These are phyloP conservation scores for Ceriagrion tenellum DNA, from an alignment of 2,888 invertebrate genomes.

Conservation along the genomic window DNA sequence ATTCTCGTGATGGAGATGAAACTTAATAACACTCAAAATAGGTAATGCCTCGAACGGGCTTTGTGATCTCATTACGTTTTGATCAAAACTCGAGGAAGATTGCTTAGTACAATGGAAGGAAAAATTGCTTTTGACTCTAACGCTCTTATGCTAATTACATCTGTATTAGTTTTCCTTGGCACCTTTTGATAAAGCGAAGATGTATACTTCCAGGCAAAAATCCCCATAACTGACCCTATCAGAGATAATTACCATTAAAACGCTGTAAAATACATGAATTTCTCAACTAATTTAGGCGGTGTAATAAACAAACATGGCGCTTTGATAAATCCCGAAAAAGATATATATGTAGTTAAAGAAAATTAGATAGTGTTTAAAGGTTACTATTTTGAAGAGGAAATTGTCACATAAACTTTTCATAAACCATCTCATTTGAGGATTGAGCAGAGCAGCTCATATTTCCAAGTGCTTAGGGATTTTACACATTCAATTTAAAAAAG, in stretches of 20 bases:
- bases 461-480: too few species aligned
- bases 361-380: too few species aligned
- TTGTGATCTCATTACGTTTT: neutral
- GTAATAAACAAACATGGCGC: too few species aligned
- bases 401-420: too few species aligned
- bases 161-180: neutral
- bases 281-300: neutral
- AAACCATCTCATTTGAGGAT: too few species aligned
- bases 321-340: too few species aligned
- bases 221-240: neutral
- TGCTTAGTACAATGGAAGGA: neutral
- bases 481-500: too few species aligned
- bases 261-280: neutral
- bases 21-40: neutral
- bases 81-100: neutral
- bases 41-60: neutral
- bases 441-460: too few species aligned
- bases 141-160: neutral
- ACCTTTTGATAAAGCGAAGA: neutral
- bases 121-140: neutral
- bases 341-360: neutral
- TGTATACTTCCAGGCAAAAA: neutral
- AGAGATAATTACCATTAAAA: neutral
- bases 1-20: neutral
- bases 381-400: too few species aligned